phyloP scores from a whole-genome alignment of 2,797 vertebrate genomes.

The Sebastes trivittatus region DNA sequence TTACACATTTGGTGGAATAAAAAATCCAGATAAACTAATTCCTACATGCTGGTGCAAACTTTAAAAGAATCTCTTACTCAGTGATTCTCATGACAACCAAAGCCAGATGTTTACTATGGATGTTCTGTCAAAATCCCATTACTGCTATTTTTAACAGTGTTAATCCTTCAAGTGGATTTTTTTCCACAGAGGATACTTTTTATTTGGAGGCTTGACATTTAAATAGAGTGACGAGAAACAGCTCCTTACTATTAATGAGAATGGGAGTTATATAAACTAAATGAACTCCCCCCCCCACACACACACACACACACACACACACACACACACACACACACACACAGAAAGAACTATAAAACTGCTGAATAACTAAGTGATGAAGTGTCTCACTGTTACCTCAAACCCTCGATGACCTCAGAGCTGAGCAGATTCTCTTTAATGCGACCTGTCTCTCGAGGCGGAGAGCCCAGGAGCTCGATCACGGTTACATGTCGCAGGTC shows the following conservation, averaged over 20 bases:
- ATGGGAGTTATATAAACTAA: neutral
- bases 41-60: neutral
- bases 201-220: slow-evolving; percentile 30
- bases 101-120: slow-evolving; percentile 4
- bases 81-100: neutral
- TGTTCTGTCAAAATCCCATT: slow-evolving; percentile 5
- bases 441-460: slow-evolving; percentile 88
- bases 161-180: slow-evolving; percentile 17
- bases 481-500: slow-evolving; percentile 90
- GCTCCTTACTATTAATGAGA: neutral
- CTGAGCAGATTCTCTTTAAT: slow-evolving; percentile 88
- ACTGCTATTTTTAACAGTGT: slow-evolving; percentile 19
- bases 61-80: neutral
- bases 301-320: no score
- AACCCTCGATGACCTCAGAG: slow-evolving; percentile 86
- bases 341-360: neutral
- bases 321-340: neutral
- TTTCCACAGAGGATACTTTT: slow-evolving; percentile 21
- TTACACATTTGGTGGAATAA: slow-evolving; percentile 36
- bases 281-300: no score
- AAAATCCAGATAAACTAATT: neutral
- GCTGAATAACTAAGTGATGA: neutral
- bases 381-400: slow-evolving; percentile 83
- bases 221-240: slow-evolving; percentile 17
- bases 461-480: slow-evolving; percentile 90